Percentiles rank a stretch among this genome's conserved stretches.
phyloP scores from a whole-genome alignment of 1,140 invertebrate genomes.

The Drosophila dunni region DNA sequence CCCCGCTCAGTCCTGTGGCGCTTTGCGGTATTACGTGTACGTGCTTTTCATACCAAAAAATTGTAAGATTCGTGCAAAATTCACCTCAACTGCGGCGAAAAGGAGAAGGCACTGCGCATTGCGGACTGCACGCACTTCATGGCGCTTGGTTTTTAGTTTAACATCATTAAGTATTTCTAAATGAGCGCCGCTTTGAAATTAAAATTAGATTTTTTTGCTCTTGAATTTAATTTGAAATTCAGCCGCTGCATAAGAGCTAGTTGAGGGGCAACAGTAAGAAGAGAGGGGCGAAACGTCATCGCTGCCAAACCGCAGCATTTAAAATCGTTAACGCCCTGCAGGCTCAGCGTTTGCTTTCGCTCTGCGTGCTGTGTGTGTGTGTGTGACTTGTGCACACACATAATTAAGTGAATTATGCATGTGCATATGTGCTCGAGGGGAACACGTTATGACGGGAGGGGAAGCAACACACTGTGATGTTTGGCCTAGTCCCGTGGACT shows the following conservation, averaged over 20 bases:
- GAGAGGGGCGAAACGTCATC: neutral
- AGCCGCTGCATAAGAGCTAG: neutral
- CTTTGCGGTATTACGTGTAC: constrained; percentile 66
- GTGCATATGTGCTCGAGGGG: constrained; percentile 48
- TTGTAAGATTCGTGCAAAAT: constrained; percentile 50
- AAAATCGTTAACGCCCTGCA: constrained; percentile 43
- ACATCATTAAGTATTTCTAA: constrained; percentile 72
- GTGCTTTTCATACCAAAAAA: constrained; percentile 63
- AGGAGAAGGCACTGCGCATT: neutral
- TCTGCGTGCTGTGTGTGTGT: constrained; percentile 1
- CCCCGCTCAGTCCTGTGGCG: constrained; percentile 32
- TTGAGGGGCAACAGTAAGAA: too few relatives aligned
- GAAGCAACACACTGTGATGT: neutral
- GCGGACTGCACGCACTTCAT: constrained; percentile 54
- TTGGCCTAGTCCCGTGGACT: constrained; percentile 42
- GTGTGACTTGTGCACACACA: constrained; percentile 21
- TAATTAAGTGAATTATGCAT: constrained; percentile 69
- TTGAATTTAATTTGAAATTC: constrained; percentile 66
- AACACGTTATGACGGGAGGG: too few relatives aligned
- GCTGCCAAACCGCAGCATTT: constrained; percentile 48
- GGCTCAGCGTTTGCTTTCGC: neutral
- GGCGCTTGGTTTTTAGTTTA: constrained; percentile 69
- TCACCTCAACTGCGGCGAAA: constrained; percentile 30
- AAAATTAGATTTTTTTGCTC: constrained; percentile 68
- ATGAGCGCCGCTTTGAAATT: constrained; percentile 70